Evolutionary conservation across 2,113 vertebrate species (phyloP).

Genomic region (Eulacestoma nigropectus): DNA sequence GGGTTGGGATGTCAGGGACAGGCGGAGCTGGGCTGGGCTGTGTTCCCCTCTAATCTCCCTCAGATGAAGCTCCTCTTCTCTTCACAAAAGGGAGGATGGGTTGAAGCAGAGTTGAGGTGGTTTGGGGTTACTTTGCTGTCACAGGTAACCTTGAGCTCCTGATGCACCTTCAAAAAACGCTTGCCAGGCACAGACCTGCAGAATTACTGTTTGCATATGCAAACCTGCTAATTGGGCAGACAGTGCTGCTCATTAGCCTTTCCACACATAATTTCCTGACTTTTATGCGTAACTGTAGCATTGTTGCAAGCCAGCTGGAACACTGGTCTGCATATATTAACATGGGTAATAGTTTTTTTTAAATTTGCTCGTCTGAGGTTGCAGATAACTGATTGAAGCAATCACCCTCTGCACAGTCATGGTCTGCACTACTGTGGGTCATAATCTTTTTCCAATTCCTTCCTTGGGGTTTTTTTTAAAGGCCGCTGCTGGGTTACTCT

Average conservation of each 20-base stretch:
- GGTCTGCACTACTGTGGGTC: not conserved
- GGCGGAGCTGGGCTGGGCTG: not conserved
- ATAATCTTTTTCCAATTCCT: not conserved
- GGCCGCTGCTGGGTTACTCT: not conserved
- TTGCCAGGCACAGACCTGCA: not conserved
- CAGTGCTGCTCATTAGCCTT: constrained; percentile 45
- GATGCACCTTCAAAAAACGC: not conserved
- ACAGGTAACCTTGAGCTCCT: not conserved
- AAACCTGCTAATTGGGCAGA: constrained; percentile 38
- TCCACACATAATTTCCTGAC: constrained; percentile 31
- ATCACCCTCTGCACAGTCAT: not conserved
- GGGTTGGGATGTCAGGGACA: fast-evolving
- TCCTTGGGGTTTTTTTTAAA: not conserved
- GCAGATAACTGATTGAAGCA: not conserved
- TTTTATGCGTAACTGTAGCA: not conserved
- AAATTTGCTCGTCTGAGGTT: not conserved
- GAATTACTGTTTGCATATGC: constrained; percentile 38
- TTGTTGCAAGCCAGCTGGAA: constrained; percentile 29
- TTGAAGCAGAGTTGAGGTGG: not conserved
- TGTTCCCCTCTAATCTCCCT: not conserved
- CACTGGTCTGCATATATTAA: not conserved
- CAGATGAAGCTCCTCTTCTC: not conserved
- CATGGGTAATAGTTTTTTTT: not conserved
- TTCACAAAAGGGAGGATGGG: not conserved
- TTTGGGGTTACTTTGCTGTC: not conserved